Conservation (phyloP, 2,888 invertebrate genomes). For the Rotaria socialis region DNA sequence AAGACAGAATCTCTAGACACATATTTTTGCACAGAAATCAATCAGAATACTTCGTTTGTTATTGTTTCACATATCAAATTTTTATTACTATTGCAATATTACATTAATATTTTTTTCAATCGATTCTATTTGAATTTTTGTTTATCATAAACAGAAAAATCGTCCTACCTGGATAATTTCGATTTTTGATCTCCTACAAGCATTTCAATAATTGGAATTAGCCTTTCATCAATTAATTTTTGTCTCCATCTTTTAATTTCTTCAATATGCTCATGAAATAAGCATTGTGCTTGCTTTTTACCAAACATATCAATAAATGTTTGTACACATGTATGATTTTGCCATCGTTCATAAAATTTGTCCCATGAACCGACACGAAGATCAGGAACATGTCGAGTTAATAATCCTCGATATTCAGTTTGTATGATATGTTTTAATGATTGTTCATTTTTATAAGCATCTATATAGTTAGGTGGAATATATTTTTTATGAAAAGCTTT, state of each 20-base stretch:
- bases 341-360: background rate
- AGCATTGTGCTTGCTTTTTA: background rate
- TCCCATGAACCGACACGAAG: background rate
- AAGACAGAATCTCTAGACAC: no score
- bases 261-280: background rate
- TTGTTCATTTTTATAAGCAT: conserved; percentile 5
- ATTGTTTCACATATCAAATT: no score
- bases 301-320: conserved; percentile 13
- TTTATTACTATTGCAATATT: no score
- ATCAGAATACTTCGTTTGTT: no score
- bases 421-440: background rate
- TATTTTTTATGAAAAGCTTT: background rate
- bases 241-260: background rate
- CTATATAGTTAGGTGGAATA: background rate
- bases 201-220: conserved; percentile 9
- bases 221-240: conserved; percentile 6
- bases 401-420: background rate
- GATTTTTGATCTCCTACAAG: background rate
- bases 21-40: no score
- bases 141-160: no score
- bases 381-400: background rate
- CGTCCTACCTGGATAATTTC: background rate
- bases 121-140: no score
- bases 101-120: no score
- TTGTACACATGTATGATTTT: background rate